These are phyloP conservation scores for Ephestia elutella DNA, from an alignment of 1,140 invertebrate species.

Conservation along the genomic window DNA sequence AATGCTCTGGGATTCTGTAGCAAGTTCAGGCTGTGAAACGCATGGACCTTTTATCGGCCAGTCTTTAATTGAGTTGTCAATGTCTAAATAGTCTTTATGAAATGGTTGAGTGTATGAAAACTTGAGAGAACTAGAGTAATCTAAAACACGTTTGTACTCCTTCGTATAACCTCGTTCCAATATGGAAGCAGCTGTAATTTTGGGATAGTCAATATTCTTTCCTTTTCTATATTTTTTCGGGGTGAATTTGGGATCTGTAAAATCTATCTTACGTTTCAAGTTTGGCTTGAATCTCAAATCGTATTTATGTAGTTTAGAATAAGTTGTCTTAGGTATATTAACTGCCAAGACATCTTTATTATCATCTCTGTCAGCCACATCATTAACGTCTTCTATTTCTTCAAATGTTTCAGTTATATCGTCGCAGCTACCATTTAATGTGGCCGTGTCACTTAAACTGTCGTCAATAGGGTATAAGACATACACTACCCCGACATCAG, in stretches of 20 bases:
- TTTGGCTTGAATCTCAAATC: slow-evolving; percentile 16
- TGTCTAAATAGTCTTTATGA: slow-evolving; percentile 50
- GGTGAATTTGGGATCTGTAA: slow-evolving; percentile 24
- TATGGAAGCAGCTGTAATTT: slow-evolving; percentile 33
- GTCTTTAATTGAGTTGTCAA: slow-evolving; percentile 29
- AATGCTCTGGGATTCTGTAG: background rate
- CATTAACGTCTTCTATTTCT: slow-evolving; percentile 12
- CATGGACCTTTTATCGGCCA: slow-evolving; percentile 44
- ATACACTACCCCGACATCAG: slow-evolving; percentile 46
- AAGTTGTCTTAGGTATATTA: slow-evolving; percentile 40
- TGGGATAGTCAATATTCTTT: slow-evolving; percentile 61
- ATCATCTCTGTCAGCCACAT: slow-evolving; percentile 2
- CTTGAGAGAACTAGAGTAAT: slow-evolving; percentile 54
- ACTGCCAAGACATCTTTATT: slow-evolving; percentile 27
- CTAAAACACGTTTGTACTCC: slow-evolving; percentile 43
- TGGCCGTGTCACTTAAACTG: slow-evolving; percentile 5
- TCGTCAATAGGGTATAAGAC: slow-evolving; percentile 35
- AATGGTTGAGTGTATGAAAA: slow-evolving; percentile 56
- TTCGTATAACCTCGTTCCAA: slow-evolving; percentile 37
- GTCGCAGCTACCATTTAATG: slow-evolving; percentile 5
- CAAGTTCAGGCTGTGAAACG: background rate
- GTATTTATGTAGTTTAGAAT: slow-evolving; percentile 23
- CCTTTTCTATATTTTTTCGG: slow-evolving; percentile 57
- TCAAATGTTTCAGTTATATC: slow-evolving; percentile 18
- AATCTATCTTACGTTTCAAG: slow-evolving; percentile 46